Conservation (phyloP, 2,113 vertebrate species). For the Callithrix jacchus region DNA sequence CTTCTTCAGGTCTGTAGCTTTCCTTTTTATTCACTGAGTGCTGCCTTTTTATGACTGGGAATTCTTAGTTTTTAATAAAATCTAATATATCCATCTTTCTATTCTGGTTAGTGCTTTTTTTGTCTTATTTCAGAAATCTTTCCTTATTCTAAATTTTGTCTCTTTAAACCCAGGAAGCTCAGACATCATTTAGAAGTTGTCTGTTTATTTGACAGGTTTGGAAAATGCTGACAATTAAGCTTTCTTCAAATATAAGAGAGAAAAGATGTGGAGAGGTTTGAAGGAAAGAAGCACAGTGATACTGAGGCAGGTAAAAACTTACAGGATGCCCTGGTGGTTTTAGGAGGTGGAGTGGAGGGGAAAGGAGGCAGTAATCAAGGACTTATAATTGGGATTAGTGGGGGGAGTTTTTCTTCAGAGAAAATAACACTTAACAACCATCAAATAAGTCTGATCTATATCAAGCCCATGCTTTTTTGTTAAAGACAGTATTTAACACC, state of each 20-base stretch:
- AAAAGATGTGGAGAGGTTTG: background rate
- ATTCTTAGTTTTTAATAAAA: conserved; percentile 19
- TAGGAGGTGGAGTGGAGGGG: accelerated
- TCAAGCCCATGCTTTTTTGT: background rate
- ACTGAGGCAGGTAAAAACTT: background rate
- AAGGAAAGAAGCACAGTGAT: background rate
- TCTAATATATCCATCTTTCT: background rate
- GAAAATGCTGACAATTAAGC: background rate
- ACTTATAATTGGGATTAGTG: background rate
- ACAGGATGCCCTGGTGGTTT: too few species aligned
- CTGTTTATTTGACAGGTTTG: background rate
- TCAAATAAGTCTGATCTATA: background rate
- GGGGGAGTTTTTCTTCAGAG: background rate
- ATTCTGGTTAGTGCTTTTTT: background rate
- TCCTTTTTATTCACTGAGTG: conserved; percentile 24
- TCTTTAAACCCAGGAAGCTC: conserved; percentile 12
- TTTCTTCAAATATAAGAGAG: background rate
- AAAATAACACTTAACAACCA: background rate
- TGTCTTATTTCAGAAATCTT: conserved; percentile 10
- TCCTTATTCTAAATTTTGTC: background rate
- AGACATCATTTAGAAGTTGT: background rate
- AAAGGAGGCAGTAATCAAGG: background rate
- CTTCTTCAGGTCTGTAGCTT: background rate
- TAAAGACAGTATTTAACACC: background rate
- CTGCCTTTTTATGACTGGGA: background rate